Evolutionary conservation across 2,888 invertebrate genomes (phyloP).

Genomic region (Elegia similella): DNA sequence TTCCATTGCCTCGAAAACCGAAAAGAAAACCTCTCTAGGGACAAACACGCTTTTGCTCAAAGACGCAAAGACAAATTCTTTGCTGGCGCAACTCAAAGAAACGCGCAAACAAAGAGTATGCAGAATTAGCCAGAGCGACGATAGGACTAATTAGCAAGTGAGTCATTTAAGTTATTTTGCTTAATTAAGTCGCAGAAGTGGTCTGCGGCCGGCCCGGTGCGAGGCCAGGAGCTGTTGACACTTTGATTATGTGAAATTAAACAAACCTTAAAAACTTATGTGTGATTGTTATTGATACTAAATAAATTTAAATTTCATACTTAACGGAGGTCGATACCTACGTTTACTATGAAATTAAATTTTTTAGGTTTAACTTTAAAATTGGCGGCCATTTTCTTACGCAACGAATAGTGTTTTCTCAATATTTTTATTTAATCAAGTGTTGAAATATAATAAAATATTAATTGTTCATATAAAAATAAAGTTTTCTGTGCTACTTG

Average conservation of each 20-base stretch:
- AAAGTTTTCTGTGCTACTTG: too few species aligned
- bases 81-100: conserved; percentile 70
- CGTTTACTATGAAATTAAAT: too few species aligned
- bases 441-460: too few species aligned
- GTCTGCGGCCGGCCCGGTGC: conserved; percentile 72
- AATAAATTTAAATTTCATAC: too few species aligned
- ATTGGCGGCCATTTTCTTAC: neutral
- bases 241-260: neutral
- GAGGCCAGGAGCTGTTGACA: neutral
- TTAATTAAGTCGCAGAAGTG: conserved; percentile 81
- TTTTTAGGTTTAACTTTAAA: too few species aligned
- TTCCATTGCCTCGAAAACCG: conserved; percentile 17
- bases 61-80: conserved; percentile 42
- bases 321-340: too few species aligned
- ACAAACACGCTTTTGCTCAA: conserved; percentile 71
- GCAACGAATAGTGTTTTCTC: neutral
- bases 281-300: too few species aligned
- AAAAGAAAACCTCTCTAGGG: conserved; percentile 49
- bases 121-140: conserved; percentile 72
- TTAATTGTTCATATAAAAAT: too few species aligned
- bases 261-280: conserved; percentile 4
- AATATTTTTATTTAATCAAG: too few species aligned
- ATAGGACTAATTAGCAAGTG: conserved; percentile 79
- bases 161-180: conserved; percentile 80
- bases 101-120: conserved; percentile 74